Evolutionary conservation across 1,140 invertebrate genomes (phyloP).

Genomic region (Sipha flava): DNA sequence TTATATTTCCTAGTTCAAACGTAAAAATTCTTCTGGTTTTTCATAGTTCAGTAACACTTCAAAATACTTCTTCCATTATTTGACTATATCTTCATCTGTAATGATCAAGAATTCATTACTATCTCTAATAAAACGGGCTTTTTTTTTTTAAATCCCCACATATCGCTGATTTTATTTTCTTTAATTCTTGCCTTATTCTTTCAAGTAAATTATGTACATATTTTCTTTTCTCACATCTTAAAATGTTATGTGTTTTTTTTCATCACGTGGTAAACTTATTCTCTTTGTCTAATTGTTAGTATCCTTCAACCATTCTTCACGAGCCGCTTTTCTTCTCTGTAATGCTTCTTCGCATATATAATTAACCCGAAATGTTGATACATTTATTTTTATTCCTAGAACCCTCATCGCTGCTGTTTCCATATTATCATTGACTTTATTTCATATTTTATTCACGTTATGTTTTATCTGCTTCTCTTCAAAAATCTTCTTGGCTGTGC

Average conservation of each 20-base stretch:
- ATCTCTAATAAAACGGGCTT: constrained; percentile 14
- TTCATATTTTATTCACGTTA: neutral
- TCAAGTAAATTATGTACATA: constrained; percentile 11
- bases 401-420: neutral
- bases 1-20: neutral
- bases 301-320: neutral
- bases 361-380: constrained; percentile 34
- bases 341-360: constrained; percentile 22
- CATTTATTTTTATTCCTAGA: neutral
- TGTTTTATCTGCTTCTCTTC: neutral
- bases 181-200: constrained; percentile 18
- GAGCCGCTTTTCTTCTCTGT: constrained; percentile 15
- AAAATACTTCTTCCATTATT: no score
- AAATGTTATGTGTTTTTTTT: constrained; percentile 24
- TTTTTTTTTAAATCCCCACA: constrained; percentile 23
- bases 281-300: constrained; percentile 10
- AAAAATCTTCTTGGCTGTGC: neutral
- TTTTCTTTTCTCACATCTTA: no score
- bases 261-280: no score
- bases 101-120: constrained; percentile 7
- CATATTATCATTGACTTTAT: no score
- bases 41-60: no score
- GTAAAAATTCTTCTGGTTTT: no score
- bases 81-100: no score
- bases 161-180: no score